Base-by-base conservation (phyloP, 2,888 invertebrate genomes). In the Macropis europaea region DNA sequence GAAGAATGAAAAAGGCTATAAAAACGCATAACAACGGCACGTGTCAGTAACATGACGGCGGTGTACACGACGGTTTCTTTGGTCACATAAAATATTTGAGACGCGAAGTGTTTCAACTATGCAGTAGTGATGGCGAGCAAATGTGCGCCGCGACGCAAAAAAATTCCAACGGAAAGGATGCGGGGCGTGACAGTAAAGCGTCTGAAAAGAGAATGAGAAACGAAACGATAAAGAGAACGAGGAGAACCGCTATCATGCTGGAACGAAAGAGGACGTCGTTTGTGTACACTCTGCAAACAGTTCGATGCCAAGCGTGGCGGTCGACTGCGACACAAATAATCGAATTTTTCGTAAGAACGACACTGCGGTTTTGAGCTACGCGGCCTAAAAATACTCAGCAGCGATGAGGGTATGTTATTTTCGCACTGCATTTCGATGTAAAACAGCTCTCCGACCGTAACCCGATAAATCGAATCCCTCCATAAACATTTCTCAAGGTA, bases 81-180 rank as follows among this genome's bases (percentile, higher is more conserved):
- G 11, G 1, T 43, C 26, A 32, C 19, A 26, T 43, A 13, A 62
- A 40, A 47, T 30, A 19, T 45, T 47, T n/a, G 45, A 30, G 30
- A 67, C 15, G 53, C 45, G 19, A 53, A 26, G 38, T 24, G 67
- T 47, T 38, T 9, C 53, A 24, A 32, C 54, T 47, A 68, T 54
- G 67, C 47, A 32, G 34, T n/a, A n/a, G n/a, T 15, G 43, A 11
- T 30, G 32, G 15, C 28, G 22, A 15, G 15, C 32, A 36, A 13
- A 45, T n/a, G 38, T 15, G 56, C 26, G 66, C 30, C 36, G 43
- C 53, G 67, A 68, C 67, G 69, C 47, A 68, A 68, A 68, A 54
- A 67, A 32, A n/a, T 11, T n/a, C 26, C 3, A 30, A 6, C 6
- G 26, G 32, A 19, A 34, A 63, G 13, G 36, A 50, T 19, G 43